phyloP scores from a whole-genome alignment of 2,888 invertebrate species.

The Zygaena filipendulae region DNA sequence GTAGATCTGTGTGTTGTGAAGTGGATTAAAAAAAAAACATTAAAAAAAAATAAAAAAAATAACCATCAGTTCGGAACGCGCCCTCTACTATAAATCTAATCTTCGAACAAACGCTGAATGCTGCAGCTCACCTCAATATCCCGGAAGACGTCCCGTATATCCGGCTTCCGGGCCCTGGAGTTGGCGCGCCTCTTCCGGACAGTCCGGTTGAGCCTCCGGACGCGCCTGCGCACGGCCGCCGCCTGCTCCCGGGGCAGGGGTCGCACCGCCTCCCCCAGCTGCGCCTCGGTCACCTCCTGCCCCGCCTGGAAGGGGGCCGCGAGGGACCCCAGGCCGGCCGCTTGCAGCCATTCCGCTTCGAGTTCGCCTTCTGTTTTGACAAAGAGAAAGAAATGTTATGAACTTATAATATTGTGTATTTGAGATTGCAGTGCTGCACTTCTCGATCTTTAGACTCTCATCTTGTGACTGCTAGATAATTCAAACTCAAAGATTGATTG shows the following conservation, averaged over 20 bases:
- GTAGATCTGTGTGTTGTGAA: too few species aligned
- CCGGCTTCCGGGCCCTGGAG: conserved; percentile 74
- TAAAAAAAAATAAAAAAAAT: too few species aligned
- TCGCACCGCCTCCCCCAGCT: conserved; percentile 71
- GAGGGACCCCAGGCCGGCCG: conserved; percentile 77
- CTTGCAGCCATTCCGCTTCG: conserved; percentile 80
- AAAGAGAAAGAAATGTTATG: conserved; percentile 12
- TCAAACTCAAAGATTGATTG: too few species aligned
- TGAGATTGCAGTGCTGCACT: too few species aligned
- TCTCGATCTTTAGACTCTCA: too few species aligned
- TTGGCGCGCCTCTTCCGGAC: conserved; percentile 71
- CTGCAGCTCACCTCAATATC: conserved; percentile 81
- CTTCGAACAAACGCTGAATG: too few species aligned
- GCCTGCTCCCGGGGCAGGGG: conserved; percentile 78
- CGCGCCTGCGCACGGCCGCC: conserved; percentile 79
- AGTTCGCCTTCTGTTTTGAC: conserved; percentile 80
- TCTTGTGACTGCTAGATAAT: too few species aligned
- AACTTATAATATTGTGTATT: too few species aligned
- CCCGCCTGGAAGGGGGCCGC: conserved; percentile 77
- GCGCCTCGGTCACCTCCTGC: conserved; percentile 72
- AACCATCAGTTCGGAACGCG: too few species aligned
- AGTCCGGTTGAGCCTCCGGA: conserved; percentile 81
- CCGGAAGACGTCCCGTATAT: conserved; percentile 85
- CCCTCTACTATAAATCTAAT: too few species aligned
- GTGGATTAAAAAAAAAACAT: too few species aligned